These are phyloP conservation scores for Propsilocerus akamusi DNA, from an alignment of 1,140 invertebrate genomes.

Conservation along the genomic window DNA sequence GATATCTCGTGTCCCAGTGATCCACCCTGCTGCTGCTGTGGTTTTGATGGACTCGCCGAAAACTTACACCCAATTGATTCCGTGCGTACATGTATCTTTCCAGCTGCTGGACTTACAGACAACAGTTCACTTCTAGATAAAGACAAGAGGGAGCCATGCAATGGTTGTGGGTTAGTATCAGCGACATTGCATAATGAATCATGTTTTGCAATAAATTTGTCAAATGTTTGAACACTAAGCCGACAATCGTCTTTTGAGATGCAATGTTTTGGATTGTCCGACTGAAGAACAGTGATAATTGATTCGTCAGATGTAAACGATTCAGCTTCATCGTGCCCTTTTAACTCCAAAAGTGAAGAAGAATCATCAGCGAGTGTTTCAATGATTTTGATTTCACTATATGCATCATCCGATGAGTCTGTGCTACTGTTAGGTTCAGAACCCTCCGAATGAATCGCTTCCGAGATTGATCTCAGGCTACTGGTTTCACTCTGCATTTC, in stretches of 20 bases:
- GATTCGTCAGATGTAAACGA: not conserved
- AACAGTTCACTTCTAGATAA: not conserved
- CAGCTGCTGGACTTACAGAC: not conserved
- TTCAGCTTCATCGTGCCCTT: not conserved
- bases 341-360: not conserved
- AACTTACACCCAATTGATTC: conserved; percentile 9
- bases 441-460: not conserved
- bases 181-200: not conserved
- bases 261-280: not conserved
- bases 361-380: not conserved
- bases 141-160: conserved; percentile 1
- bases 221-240: not conserved
- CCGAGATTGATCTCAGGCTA: not conserved
- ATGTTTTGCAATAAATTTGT: not conserved
- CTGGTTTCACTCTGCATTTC: conserved; percentile 5
- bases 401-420: not conserved
- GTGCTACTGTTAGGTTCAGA: no score
- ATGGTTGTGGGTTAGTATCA: conserved; percentile 1
- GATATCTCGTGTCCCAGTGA: conserved; percentile 10
- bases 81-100: not conserved
- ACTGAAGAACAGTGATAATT: not conserved
- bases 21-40: not conserved
- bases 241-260: not conserved
- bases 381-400: not conserved
- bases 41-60: conserved; percentile 19